Evolutionary conservation across 2,888 invertebrate species (phyloP).

Genomic region (Oxyteleia sp.): DNA sequence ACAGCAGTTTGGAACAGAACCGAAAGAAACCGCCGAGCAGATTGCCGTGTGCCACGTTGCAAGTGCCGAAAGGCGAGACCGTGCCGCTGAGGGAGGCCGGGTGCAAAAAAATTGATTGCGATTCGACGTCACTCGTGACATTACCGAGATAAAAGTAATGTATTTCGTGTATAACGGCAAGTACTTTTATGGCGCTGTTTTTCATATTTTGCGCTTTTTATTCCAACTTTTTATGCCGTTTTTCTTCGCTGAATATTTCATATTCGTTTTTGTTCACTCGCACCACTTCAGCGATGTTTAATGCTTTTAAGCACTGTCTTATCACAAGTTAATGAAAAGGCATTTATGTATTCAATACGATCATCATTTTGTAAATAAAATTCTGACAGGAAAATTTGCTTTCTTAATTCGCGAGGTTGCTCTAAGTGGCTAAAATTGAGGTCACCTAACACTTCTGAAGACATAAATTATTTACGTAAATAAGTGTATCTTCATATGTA

Average conservation of each 20-base stretch:
- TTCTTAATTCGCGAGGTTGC: background rate
- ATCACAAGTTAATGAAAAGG: conserved; percentile 19
- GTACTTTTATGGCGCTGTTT: conserved; percentile 65
- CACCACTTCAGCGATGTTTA: conserved; percentile 8
- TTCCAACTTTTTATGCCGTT: conserved; percentile 5
- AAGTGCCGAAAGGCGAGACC: conserved; percentile 68
- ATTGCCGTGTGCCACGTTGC: conserved; percentile 21
- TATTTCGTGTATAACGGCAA: conserved; percentile 83
- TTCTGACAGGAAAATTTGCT: conserved; percentile 2
- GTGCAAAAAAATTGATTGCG: conserved; percentile 84
- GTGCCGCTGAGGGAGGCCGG: conserved; percentile 73
- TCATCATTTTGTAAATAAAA: background rate
- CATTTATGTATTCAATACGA: conserved; percentile 13
- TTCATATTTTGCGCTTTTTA: conserved; percentile 49
- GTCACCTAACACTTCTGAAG: conserved; percentile 15
- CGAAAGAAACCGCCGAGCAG: conserved; percentile 73
- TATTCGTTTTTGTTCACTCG: conserved; percentile 34
- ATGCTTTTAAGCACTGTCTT: conserved; percentile 25
- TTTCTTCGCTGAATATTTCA: conserved; percentile 25
- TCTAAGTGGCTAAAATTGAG: background rate
- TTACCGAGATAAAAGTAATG: conserved; percentile 84
- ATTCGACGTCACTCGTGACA: conserved; percentile 83
- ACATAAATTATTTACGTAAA: too few species aligned
- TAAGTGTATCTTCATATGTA: too few species aligned
- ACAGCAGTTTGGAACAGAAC: conserved; percentile 76